Percentiles rank a stretch among this genome's conserved stretches.
Conservation (phyloP, 1,140 invertebrate genomes). For the Diorhabda elongata region DNA sequence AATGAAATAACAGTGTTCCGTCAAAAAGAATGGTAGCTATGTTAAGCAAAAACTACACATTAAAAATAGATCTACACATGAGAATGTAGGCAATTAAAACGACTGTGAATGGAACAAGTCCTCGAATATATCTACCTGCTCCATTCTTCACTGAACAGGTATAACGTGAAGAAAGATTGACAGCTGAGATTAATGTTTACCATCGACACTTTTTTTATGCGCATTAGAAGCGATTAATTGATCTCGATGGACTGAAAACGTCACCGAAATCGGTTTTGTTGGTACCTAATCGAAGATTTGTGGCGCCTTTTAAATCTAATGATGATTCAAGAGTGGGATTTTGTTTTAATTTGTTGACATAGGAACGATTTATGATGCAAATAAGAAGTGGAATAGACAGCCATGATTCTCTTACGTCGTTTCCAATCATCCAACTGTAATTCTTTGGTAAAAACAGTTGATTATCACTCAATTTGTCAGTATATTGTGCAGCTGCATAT, state of each 20-base stretch:
- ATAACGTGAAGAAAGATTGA: constrained; percentile 23
- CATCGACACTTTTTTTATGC: constrained; percentile 22
- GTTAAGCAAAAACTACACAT: no score
- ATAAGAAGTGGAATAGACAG: no score
- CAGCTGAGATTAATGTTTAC: constrained; percentile 21
- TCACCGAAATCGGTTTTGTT: constrained; percentile 10
- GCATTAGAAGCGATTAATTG: constrained; percentile 19
- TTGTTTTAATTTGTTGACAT: no score
- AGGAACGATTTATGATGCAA: no score
- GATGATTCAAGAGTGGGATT: background rate
- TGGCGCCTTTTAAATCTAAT: constrained; percentile 9
- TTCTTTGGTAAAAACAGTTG: no score
- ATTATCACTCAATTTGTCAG: no score
- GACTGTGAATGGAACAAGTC: background rate
- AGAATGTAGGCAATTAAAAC: background rate
- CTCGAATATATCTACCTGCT: background rate
- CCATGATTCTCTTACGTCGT: no score
- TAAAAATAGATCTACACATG: no score
- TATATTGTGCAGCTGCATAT: no score
- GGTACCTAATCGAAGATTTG: background rate
- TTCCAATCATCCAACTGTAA: no score
- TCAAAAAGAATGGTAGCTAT: no score
- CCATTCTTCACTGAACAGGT: constrained; percentile 10
- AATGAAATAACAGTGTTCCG: no score
- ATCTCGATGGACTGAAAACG: constrained; percentile 18